A percentile compares a stretch with the other conserved stretches of the same genome.
phyloP scores from a whole-genome alignment of 2,888 invertebrate species.

The Seira musarum region DNA sequence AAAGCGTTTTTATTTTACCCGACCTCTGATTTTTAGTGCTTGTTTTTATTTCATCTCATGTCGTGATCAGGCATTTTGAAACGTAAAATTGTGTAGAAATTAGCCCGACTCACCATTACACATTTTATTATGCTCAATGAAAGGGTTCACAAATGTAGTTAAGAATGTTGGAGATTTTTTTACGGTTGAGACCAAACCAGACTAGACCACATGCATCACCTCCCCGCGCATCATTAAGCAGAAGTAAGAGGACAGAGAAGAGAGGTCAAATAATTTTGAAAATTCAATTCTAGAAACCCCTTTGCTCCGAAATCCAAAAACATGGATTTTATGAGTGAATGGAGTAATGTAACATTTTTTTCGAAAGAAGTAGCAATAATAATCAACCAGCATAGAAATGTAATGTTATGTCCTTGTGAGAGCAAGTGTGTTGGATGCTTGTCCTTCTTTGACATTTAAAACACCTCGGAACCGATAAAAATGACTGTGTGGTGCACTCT shows the following conservation, averaged over 20 bases:
- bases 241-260: background rate
- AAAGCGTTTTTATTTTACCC: slow-evolving; percentile 8
- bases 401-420: no score
- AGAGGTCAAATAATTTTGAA: slow-evolving; percentile 1
- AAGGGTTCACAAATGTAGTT: background rate
- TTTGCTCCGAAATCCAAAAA: slow-evolving; percentile 21
- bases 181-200: no score
- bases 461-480: slow-evolving; percentile 45
- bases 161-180: no score
- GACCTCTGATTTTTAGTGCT: slow-evolving; percentile 43
- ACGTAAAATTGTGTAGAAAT: background rate
- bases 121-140: slow-evolving; percentile 1
- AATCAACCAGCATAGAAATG: slow-evolving; percentile 35
- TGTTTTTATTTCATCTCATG: slow-evolving; percentile 44
- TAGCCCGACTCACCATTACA: background rate
- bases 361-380: slow-evolving; percentile 18
- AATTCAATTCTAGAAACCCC: slow-evolving; percentile 46
- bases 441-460: slow-evolving; percentile 56
- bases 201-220: no score
- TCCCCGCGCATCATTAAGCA: no score
- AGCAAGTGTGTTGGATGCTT: no score
- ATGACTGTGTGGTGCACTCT: slow-evolving; percentile 3
- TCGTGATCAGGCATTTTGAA: slow-evolving; percentile 13
- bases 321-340: slow-evolving; percentile 46
- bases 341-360: slow-evolving; percentile 20